phyloP scores from a whole-genome alignment of 2,888 invertebrate species.

The Pyrgus malvae region DNA sequence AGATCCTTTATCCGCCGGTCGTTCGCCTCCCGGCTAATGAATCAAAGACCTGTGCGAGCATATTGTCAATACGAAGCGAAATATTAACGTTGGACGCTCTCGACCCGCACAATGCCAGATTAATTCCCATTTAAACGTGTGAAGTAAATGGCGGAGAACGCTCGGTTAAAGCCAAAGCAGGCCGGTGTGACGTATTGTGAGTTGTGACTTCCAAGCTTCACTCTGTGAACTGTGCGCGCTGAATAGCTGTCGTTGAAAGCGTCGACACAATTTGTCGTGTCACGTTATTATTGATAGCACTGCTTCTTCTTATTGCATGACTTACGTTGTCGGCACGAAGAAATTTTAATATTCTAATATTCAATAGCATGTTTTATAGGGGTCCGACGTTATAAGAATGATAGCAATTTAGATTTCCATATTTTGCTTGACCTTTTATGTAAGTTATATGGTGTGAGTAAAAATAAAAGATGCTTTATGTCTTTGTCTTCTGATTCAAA shows the following conservation, averaged over 20 bases:
- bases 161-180: conserved; percentile 41
- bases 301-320: conserved; percentile 16
- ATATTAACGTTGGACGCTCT: conserved; percentile 64
- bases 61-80: conserved; percentile 74
- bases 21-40: conserved; percentile 74
- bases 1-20: conserved; percentile 71
- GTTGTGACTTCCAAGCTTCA: conserved; percentile 38
- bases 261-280: conserved; percentile 28
- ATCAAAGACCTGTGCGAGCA: conserved; percentile 68
- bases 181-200: conserved; percentile 43
- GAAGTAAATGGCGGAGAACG: conserved; percentile 60
- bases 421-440: not conserved
- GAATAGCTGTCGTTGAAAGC: conserved; percentile 44
- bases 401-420: not conserved
- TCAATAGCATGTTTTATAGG: conserved; percentile 12
- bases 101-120: conserved; percentile 63
- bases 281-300: conserved; percentile 26
- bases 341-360: conserved; percentile 17
- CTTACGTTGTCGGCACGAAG: conserved; percentile 13
- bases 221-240: conserved; percentile 31
- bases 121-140: conserved; percentile 73
- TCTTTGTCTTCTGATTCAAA: no score
- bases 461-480: not conserved
- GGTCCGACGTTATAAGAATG: not conserved
- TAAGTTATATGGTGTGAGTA: not conserved